phyloP scores from a whole-genome alignment of 2,797 vertebrate genomes.

The Rhincodon typus region DNA sequence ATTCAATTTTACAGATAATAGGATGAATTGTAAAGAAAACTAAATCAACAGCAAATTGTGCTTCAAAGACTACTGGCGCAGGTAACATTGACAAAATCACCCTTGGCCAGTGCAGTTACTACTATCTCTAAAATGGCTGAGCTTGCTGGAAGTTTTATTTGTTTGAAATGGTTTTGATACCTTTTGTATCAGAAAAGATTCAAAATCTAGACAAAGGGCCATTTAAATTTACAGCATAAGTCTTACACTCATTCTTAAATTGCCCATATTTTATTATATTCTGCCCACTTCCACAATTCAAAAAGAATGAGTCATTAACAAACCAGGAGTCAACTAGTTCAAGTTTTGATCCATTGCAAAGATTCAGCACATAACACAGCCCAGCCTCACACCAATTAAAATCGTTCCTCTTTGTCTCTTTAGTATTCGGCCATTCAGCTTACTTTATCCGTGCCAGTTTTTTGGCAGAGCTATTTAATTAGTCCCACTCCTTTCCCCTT shows the following conservation, averaged over 20 bases:
- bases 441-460: neutral
- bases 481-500: no score
- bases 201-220: conserved; percentile 35
- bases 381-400: neutral
- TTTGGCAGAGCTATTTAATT: neutral
- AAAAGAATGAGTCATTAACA: conserved; percentile 12
- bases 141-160: neutral
- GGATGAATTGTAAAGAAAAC: neutral
- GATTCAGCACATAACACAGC: neutral
- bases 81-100: neutral
- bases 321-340: conserved; percentile 38
- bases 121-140: neutral
- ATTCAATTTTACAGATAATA: neutral
- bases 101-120: neutral
- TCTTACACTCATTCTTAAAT: conserved; percentile 38
- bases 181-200: neutral
- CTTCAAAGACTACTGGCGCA: neutral
- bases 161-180: neutral
- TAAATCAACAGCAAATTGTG: neutral
- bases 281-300: conserved; percentile 8
- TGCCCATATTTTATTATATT: neutral
- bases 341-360: neutral
- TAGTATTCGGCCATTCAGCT: neutral
- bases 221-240: conserved; percentile 40
- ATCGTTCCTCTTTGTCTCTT: neutral